Percentiles rank a stretch among this genome's conserved stretches.
These are phyloP conservation scores for Emydoidea blandingii DNA, from an alignment of 2,797 vertebrate genomes.

Conservation along the genomic window DNA sequence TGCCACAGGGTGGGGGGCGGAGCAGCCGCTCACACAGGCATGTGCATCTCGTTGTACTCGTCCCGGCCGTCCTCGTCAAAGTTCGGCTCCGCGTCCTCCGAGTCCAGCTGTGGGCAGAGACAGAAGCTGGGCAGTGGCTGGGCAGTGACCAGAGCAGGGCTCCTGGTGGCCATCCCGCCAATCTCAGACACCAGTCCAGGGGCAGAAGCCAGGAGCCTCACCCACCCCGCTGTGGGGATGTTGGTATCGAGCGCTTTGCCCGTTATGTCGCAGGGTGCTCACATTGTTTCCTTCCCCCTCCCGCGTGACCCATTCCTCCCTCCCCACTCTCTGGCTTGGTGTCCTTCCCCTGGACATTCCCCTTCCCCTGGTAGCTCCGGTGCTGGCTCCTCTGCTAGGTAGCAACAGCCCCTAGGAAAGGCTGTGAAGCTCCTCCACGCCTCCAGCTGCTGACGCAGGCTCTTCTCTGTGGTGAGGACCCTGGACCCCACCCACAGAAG, in stretches of 20 bases:
- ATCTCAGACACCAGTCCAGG: background rate
- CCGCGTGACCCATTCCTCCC: background rate
- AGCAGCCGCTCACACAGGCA: slow-evolving; percentile 89
- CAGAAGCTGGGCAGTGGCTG: slow-evolving; percentile 35
- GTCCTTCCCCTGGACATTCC: background rate
- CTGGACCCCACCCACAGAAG: background rate
- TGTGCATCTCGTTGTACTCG: slow-evolving; percentile 98
- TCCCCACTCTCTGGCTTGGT: background rate
- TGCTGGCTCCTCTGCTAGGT: background rate
- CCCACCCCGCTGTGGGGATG: background rate
- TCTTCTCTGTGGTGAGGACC: background rate
- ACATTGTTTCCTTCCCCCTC: background rate
- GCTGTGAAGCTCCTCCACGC: background rate
- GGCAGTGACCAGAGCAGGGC: background rate
- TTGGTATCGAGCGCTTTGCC: background rate
- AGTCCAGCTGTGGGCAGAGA: slow-evolving; percentile 89
- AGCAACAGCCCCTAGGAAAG: background rate
- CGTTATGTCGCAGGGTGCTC: background rate
- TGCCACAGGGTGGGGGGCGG: background rate
- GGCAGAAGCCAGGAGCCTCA: too few relatives aligned
- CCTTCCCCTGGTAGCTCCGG: background rate
- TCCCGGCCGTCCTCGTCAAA: slow-evolving; percentile 96
- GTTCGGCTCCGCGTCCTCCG: slow-evolving; percentile 94
- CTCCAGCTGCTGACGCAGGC: background rate
- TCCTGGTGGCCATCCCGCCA: background rate